Base-by-base conservation (phyloP, 1,140 invertebrate genomes). In the Arctopsyche grandis region DNA sequence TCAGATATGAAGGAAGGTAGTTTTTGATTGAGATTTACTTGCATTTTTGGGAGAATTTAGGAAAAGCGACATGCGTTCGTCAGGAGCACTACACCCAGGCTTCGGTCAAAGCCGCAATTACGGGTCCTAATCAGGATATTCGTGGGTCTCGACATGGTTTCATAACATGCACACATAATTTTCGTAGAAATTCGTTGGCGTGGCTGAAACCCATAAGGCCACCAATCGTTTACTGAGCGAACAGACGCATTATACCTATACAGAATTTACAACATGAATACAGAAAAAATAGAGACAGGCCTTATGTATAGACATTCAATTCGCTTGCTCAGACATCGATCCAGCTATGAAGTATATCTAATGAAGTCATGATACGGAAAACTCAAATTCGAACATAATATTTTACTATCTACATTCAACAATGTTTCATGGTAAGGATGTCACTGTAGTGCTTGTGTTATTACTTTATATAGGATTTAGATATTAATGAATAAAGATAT, bases 161-260 rank as follows among this genome's bases (percentile, higher is more conserved):
- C 22, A 24, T 52, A 69, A 52, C 60, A 69, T 77, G 69, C 77
- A 78, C 77, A 78, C 63, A 70, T 70, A 70, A 78, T 70, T 78
- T 70, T 63, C 52, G 48, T 69, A 43, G 73, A 71, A 81, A 81
- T 70, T 70, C 77, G 24, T 43, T 81, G 69, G 80, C 80, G 77
- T 81, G 80, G 77, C 29, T 60, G 9, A 16, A 16, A 16, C 16
- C 46, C 73, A 81, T 81, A 81, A 81, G 74, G 77, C 44, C 60
- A 71, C 74, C 38, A 48, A 69, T 79, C 73, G 69, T 79, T 81
- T 78, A 44, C 38, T 12, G 44, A 69, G 16, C 16, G 69, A 44
- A 70, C 14, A 44, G 69, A 19, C 24, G 24, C 24, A 26, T 38
- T 29, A 14, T 38, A 38, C 19, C n/a, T 19, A 44, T n/a, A 70